These are phyloP conservation scores for Cynopterus sphinx DNA, from an alignment of 2,797 vertebrate genomes.

Conservation along the genomic window DNA sequence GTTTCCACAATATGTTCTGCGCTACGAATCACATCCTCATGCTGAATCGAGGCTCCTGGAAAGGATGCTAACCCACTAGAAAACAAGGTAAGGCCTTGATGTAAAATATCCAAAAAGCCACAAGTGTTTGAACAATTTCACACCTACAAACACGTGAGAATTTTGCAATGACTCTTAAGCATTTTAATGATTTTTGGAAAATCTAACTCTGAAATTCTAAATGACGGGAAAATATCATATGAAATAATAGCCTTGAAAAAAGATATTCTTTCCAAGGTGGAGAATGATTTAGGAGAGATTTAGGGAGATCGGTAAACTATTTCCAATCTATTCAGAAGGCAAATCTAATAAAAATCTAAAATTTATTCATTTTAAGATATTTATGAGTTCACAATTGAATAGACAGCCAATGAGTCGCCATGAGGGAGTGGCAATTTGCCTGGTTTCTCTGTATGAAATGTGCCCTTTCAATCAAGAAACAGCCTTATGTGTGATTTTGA, in stretches of 20 bases:
- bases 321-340: background rate
- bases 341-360: conserved; percentile 39
- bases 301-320: background rate
- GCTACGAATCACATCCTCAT: background rate
- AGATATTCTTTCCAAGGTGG: background rate
- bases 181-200: background rate
- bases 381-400: background rate
- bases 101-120: background rate
- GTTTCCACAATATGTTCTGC: background rate
- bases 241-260: background rate
- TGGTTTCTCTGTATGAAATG: background rate
- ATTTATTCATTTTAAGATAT: background rate
- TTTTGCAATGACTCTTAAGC: background rate
- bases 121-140: background rate
- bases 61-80: background rate
- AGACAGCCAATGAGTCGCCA: background rate
- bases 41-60: background rate
- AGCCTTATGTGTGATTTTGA: background rate
- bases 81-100: background rate
- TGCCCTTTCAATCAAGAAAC: background rate
- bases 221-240: background rate
- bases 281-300: background rate
- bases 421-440: background rate
- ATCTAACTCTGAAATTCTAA: background rate
- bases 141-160: background rate